These are phyloP conservation scores for Myzus persicae DNA, from an alignment of 1,140 invertebrate species.

Conservation along the genomic window DNA sequence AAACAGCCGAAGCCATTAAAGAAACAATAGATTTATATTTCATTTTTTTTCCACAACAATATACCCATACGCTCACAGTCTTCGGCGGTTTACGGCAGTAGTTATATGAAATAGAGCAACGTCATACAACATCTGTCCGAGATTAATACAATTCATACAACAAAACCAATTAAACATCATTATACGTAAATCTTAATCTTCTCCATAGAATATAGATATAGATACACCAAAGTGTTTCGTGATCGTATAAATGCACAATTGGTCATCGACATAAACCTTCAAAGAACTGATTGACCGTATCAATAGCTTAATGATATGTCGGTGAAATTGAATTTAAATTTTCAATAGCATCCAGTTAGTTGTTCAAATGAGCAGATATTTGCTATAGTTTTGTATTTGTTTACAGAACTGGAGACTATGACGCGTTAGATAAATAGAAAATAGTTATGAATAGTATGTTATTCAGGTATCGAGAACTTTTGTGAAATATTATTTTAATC, in stretches of 20 bases:
- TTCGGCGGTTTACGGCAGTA: neutral
- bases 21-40: slow-evolving; percentile 2
- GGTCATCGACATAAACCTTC: neutral
- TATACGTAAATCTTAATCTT: neutral
- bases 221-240: neutral
- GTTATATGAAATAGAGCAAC: neutral
- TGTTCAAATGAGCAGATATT: neutral
- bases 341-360: neutral
- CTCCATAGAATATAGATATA: neutral
- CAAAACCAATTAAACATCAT: slow-evolving; percentile 19
- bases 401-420: neutral
- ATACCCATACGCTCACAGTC: neutral
- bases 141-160: neutral
- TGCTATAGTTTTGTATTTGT: neutral
- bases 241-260: slow-evolving; percentile 11
- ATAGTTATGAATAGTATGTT: neutral
- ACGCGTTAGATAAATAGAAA: neutral
- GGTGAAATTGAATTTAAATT: neutral
- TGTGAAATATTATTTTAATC: neutral
- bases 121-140: neutral
- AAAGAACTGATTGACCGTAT: neutral
- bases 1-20: slow-evolving; percentile 6
- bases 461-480: neutral
- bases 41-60: neutral
- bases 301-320: neutral